Evolutionary conservation across 2,888 invertebrate genomes (phyloP), one percentile per base, ranked within the genome.

Genomic region (Lithophane socia): DNA sequence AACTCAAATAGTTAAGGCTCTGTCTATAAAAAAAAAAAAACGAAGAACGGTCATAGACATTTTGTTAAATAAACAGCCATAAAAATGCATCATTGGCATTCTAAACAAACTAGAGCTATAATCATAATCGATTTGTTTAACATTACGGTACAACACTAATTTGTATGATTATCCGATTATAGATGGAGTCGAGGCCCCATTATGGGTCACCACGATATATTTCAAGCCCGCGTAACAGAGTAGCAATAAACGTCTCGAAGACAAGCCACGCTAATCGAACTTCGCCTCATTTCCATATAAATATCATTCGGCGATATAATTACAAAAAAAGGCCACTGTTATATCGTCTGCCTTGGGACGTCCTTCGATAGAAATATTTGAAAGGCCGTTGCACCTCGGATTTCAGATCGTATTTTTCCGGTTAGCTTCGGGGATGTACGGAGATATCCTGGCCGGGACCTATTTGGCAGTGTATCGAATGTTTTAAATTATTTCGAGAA

Each of bases 401-500:
- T 83, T 80, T 79, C 77, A 70, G 80, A 63, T 80, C 61, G 77
- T 81, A 80, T 84, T 87, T 87, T 80, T 87, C 83, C 87, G 75
- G 82, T 86, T 85, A 12, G 61, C 54, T 83, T 80, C 74, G 76
- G 77, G 72, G 75, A 73, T 63, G 12, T 83, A 60, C 77, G 58
- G 76, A 76, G 82, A 83, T 77, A 86, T 82, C 73, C 70, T 84
- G 83, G 83, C 80, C 83, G 84, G 89, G 93, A 94, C 93, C 93
- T 94, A 94, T 93, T 95, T 94, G 94, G 94, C 94, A 93, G 83
- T 89, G 91, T 90, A 89, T 91, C 93, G 92, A 93, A 92, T 93
- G 89, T 92, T 91, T 91, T 94, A 93, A 94, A 92, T 94, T 93
- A 94, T 94, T 91, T 92, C 87, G 90, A 91, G 90, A 90, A 93